phyloP scores from a whole-genome alignment of 2,113 vertebrate genomes.

The Hemibagrus wyckioides region DNA sequence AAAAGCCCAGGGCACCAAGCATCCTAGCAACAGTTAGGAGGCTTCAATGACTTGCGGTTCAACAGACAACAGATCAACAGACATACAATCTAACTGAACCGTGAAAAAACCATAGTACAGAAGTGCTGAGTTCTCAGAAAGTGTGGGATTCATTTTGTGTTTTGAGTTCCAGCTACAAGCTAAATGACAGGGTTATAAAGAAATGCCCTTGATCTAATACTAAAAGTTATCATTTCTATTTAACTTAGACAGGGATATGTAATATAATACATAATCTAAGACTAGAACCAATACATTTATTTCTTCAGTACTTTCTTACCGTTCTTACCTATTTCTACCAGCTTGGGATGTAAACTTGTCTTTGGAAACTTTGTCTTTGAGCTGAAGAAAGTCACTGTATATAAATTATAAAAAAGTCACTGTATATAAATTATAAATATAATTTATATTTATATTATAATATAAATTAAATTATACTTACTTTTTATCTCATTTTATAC shows the following conservation, averaged over 20 bases:
- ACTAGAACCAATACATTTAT: background rate
- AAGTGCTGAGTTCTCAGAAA: background rate
- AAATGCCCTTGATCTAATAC: background rate
- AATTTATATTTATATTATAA: too few species aligned
- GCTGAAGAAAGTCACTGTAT: too few species aligned
- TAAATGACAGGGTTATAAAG: background rate
- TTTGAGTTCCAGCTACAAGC: background rate
- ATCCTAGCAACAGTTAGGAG: slow-evolving; percentile 46
- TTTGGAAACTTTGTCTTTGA: too few species aligned
- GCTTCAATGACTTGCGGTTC: slow-evolving; percentile 34
- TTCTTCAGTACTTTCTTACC: too few species aligned
- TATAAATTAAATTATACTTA: too few species aligned
- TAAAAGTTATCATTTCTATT: background rate
- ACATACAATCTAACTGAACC: too few species aligned
- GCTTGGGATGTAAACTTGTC: too few species aligned
- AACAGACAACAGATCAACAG: background rate
- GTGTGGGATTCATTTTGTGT: background rate
- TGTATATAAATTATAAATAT: too few species aligned
- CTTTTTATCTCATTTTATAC: too few species aligned
- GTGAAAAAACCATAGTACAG: background rate
- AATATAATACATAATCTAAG: background rate
- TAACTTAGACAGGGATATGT: background rate
- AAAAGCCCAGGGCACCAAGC: slow-evolving; percentile 38
- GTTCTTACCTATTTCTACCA: too few species aligned
- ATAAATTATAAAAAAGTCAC: too few species aligned